Base-by-base conservation (phyloP, 2,888 invertebrate species). In the Caradrina kadenii region DNA sequence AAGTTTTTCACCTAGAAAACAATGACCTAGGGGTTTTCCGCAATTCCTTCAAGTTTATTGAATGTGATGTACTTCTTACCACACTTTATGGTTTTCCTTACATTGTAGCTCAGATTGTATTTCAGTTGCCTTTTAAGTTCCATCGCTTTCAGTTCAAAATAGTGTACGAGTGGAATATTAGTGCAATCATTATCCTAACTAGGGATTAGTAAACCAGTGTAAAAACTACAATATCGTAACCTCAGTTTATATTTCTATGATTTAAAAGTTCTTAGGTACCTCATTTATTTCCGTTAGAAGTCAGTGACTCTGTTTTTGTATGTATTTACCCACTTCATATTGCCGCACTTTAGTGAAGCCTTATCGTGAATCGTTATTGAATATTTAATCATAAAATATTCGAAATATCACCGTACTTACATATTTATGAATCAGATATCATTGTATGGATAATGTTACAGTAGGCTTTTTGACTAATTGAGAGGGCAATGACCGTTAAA, bases 41-140 rank as follows among this genome's bases (percentile, higher is more conserved):
- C 54, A 22, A 63, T 53, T 45, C 77, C 49, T 71, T 66, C 11
- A 60, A 71, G 54, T 78, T 63, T 50, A 63, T 65, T 64, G 54
- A 52, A 65, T 64, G 59, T 64, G 19, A 55, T 64, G 67, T 69
- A 69, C 53, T 63, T 56, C 19, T 11, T 15, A 60, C 53, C 59
- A 72, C 63, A 45, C 45, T 45, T 17, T 2, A 11, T 45, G 19
- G 55, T 86, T 85, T 86, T 82, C 85, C 83, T 86, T 65, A 71
- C 71, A 82, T 79, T 83, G 70, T 78, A 56, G 19, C 13, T 52
- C 58, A 50, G 63, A 35, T 64, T 56, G 39, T 21, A 31, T 63
- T 72, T 76, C 74, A 83, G 81, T 86, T 70, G 58, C 49, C 62
- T 50, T 52, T 58, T 48, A 73, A 58, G 55, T 74, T 65, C 64